Base-by-base conservation (phyloP, 2,113 vertebrate species). In the Pogona vitticeps region DNA sequence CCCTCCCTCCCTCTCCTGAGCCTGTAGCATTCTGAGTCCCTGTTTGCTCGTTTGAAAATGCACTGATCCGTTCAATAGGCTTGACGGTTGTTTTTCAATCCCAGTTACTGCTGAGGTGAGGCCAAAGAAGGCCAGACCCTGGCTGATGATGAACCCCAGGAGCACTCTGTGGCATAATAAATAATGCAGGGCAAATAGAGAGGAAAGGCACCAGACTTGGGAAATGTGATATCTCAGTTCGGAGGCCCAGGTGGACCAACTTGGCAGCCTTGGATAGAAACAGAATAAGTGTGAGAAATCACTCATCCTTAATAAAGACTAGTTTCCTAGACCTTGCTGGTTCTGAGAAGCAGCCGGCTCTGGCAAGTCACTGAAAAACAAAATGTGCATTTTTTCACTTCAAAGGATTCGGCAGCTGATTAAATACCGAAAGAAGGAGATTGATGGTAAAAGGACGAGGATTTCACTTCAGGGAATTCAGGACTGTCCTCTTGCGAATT, bases 251-350 rank as follows among this genome's bases (percentile, higher is more conserved):
- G 92, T 91, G 95, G 96, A 95, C 95, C 93, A 83, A 94, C 90
- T 73, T 86, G 92, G 95, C 94, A 94, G 93, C 89, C 95, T 94
- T 85, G 89, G 95, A 92, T 91, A 93, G 95, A 95, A 95, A 93
- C 89, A 93, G 93, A 96, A 91, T 95, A 97, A 96, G 96, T 96
- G 96, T 96, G 96, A 97, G 96, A 96, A 96, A 95, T 96, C 96
- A 95, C 94, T 97, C 96, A 96, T 94, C 96, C 95, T 92, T 95
- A 94, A 96, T 91, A 96, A 83, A 91, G 84, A 87, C 93, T 88
- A 86, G 31, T 90, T 94, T 92, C 90, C 86, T 94, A 90, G 95
- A 91, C 93, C 91, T 90, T 89, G 92, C 94, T 91, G 86, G 83
- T 91, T 90, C 91, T 89, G 93, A 95, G 96, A 94, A 89, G 92